Evolutionary conservation across 2,888 invertebrate species (phyloP).

Genomic region (Micoletzkya japonica): DNA sequence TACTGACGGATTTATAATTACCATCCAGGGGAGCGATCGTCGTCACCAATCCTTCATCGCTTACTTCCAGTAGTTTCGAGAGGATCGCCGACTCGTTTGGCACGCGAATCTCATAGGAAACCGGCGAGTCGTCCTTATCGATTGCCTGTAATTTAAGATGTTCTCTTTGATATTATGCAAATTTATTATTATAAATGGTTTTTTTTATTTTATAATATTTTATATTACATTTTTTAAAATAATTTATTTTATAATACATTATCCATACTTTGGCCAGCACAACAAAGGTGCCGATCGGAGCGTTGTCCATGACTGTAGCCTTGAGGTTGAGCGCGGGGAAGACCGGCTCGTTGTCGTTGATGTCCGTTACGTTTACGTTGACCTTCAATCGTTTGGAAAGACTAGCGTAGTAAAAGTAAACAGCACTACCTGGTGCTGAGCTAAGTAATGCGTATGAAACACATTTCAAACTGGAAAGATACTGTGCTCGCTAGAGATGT

Average conservation of each 20-base stretch:
- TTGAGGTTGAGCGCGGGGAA: background rate
- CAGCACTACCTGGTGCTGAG: too few species aligned
- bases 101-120: conserved; percentile 11
- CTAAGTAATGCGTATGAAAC: too few species aligned
- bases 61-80: conserved; percentile 3
- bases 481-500: too few species aligned
- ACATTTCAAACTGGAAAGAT: too few species aligned
- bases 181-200: background rate
- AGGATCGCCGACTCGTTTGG: conserved; percentile 22
- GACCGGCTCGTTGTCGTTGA: conserved; percentile 16
- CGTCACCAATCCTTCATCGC: conserved; percentile 7
- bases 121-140: background rate
- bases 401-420: too few species aligned
- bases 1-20: background rate
- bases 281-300: conserved; percentile 18
- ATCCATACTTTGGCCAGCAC: conserved; percentile 4
- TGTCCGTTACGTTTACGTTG: background rate
- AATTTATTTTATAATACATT: too few species aligned
- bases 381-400: conserved; percentile 3
- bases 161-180: background rate
- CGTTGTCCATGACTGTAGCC: conserved; percentile 19
- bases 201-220: too few species aligned
- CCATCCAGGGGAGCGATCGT: conserved; percentile 6
- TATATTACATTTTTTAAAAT: too few species aligned
- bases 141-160: background rate